These are phyloP conservation scores for Idaea straminata DNA, from an alignment of 2,888 invertebrate species.

Conservation along the genomic window DNA sequence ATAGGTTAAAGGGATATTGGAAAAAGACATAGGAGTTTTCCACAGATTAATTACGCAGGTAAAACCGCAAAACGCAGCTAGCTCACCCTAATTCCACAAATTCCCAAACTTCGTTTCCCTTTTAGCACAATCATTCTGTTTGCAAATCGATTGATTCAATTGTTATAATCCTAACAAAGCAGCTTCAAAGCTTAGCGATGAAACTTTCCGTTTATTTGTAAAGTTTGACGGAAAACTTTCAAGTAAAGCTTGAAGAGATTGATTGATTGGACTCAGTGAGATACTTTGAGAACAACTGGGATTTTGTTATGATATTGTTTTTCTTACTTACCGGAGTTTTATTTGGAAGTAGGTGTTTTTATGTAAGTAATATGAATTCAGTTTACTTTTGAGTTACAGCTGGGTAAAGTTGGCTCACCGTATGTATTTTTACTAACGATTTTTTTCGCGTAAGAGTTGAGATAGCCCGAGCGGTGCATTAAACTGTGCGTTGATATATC, in stretches of 20 bases:
- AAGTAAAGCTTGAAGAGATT: background rate
- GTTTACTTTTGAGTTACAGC: background rate
- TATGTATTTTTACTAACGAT: too few species aligned
- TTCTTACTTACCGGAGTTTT: background rate
- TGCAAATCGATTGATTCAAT: background rate
- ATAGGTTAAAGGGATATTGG: too few species aligned
- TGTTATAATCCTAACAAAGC: background rate
- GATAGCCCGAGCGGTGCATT: too few species aligned
- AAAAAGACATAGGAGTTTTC: too few species aligned
- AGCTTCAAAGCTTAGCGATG: background rate
- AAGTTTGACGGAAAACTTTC: background rate
- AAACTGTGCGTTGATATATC: too few species aligned
- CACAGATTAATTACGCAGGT: too few species aligned
- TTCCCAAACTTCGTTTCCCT: background rate
- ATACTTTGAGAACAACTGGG: background rate
- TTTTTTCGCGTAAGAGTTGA: too few species aligned
- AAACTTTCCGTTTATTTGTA: background rate
- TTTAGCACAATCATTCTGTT: background rate
- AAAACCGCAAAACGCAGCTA: too few species aligned
- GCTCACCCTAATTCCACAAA: background rate
- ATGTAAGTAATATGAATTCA: background rate
- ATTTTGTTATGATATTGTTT: slow-evolving; percentile 1
- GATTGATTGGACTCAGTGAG: background rate
- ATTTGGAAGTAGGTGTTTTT: background rate
- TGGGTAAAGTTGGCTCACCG: background rate